Evolutionary conservation across 2,888 invertebrate species (phyloP), one percentile per base, ranked within the genome.

Genomic region (Ormyrus nitidulus): DNA sequence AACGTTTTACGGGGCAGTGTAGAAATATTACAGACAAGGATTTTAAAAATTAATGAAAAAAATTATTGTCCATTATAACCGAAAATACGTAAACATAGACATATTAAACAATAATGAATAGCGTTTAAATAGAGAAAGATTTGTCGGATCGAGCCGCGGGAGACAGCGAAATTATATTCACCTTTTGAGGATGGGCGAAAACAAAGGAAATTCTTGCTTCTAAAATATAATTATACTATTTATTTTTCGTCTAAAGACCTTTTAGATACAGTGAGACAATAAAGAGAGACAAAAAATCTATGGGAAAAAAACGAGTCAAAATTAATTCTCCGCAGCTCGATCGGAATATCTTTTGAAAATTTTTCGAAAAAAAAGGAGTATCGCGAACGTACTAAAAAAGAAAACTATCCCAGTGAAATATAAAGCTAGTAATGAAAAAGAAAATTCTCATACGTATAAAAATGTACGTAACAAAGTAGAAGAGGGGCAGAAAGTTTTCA

Each of bases 21-120:
- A 76, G 77, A 62, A 78, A 80, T 75, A 82, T 81, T 83, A 82
- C 69, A 73, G 75, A 79, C 68, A 78, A 81, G 59, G 75, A 78
- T 78, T 81, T 74, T 69, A 69, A 83, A 82, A 83, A 70, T 68
- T 71, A 74, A 77, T 71, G 72, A 77, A 69, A 72, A 71, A 77
- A 82, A 59, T 82, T 77, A 82, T 77, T 83, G 80, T 83, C 79
- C 82, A 81, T 79, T 79, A 79, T 81, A 82, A 82, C 82, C 82
- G 82, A 80, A 82, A 80, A 82, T 82, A 82, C 82, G 82, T 82
- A 82, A 82, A 71, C 72, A 80, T 82, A 82, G 80, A 82, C 77
- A 82, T 82, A 82, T 82, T 82, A 64, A 80, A 78, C 71, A 78
- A 72, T 80, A 82, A 80, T 78, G 54, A 80, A 80, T 82, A 82